These are phyloP conservation scores for Gorsachius magnificus DNA, from an alignment of 2,797 vertebrate genomes.

Conservation along the genomic window DNA sequence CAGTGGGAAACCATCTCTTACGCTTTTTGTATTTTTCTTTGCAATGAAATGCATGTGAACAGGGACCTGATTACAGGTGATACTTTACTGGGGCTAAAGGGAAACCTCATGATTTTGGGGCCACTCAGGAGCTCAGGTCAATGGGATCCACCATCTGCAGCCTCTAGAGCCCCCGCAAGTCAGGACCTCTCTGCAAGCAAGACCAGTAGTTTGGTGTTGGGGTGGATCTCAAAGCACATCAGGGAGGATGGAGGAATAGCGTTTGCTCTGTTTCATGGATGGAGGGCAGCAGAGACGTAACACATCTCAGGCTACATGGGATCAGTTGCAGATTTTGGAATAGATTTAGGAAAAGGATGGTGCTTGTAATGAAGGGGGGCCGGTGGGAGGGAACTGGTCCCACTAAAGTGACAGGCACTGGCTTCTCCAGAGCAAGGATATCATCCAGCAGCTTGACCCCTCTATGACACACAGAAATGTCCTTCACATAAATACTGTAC, in stretches of 20 bases:
- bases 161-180: rapidly evolving
- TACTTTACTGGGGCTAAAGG: background rate
- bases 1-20: background rate
- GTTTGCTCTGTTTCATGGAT: background rate
- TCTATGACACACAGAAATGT: background rate
- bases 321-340: background rate
- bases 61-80: background rate
- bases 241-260: background rate
- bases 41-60: background rate
- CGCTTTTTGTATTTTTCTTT: background rate
- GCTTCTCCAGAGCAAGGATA: background rate
- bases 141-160: background rate
- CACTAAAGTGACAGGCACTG: background rate
- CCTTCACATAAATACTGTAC: background rate
- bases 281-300: background rate
- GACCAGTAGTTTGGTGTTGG: background rate
- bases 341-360: background rate
- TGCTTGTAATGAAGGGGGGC: background rate
- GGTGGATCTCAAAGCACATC: background rate
- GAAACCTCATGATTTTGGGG: background rate
- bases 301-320: background rate
- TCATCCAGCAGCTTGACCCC: background rate
- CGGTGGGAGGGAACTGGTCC: background rate
- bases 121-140: background rate
- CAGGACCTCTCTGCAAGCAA: background rate